Conservation (phyloP, 2,113 vertebrate species). For the Hemiscyllium ocellatum region DNA sequence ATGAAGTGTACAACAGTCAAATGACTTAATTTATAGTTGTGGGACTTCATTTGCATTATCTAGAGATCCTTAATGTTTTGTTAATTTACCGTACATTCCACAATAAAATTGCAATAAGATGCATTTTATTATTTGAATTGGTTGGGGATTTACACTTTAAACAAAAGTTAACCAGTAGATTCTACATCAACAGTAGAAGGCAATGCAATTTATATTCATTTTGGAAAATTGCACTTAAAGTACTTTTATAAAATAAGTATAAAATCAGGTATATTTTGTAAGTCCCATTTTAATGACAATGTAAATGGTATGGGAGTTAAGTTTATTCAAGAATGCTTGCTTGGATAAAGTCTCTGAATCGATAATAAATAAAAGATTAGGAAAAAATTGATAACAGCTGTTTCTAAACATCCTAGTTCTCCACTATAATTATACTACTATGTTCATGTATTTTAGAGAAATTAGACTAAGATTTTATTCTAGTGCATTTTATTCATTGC, state of each 20-base stretch:
- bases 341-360: slow-evolving; percentile 16
- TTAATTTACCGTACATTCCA: background rate
- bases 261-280: slow-evolving; percentile 17
- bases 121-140: slow-evolving; percentile 28
- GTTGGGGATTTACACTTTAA: slow-evolving; percentile 11
- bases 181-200: background rate
- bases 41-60: slow-evolving; percentile 24
- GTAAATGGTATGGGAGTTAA: slow-evolving; percentile 32
- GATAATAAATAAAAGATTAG: slow-evolving; percentile 7
- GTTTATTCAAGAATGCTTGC: background rate
- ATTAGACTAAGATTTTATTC: background rate
- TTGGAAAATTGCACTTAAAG: slow-evolving; percentile 29
- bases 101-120: slow-evolving; percentile 9
- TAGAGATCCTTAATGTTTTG: slow-evolving; percentile 9
- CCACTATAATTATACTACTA: background rate
- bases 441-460: slow-evolving; percentile 21
- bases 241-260: slow-evolving; percentile 10
- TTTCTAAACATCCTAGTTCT: slow-evolving; percentile 26
- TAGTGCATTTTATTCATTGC: background rate
- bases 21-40: slow-evolving; percentile 17
- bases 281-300: slow-evolving; percentile 8
- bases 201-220: slow-evolving; percentile 34
- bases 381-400: slow-evolving; percentile 14
- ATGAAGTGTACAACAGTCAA: background rate
- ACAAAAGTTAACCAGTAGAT: slow-evolving; percentile 22